These are phyloP conservation scores for Antechinus flavipes DNA, from an alignment of 2,113 vertebrate species.

Conservation along the genomic window DNA sequence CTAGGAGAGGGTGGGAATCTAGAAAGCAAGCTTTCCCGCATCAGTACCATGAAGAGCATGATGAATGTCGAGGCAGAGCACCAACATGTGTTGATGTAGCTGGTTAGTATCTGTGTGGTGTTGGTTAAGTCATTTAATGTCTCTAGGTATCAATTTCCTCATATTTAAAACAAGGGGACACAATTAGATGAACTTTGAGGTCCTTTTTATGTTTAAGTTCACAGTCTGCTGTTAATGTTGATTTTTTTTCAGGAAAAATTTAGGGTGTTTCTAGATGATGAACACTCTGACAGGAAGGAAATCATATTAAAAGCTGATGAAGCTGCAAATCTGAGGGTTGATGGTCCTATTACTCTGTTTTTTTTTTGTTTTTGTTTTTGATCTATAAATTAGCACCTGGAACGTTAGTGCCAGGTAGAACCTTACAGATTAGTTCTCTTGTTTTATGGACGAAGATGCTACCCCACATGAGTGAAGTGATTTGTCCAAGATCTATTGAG, in stretches of 20 bases:
- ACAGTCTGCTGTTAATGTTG: background rate
- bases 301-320: background rate
- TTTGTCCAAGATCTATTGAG: background rate
- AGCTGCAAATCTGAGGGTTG: background rate
- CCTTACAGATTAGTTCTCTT: background rate
- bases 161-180: background rate
- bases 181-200: background rate
- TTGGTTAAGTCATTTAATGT: background rate
- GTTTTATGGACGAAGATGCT: constrained; percentile 13
- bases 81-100: background rate
- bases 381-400: background rate
- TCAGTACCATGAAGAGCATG: background rate
- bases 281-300: background rate
- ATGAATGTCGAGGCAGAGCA: background rate
- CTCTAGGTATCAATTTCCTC: background rate
- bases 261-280: background rate
- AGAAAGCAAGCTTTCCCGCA: too few relatives aligned
- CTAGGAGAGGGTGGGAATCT: too few relatives aligned
- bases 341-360: background rate
- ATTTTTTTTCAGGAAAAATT: background rate
- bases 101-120: background rate
- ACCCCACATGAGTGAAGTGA: background rate
- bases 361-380: background rate
- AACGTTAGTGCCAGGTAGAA: background rate
- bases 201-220: background rate